Evolutionary conservation across 92 coral and sea anemone species (phyloP).

Genomic region (Plumapathes pennacea): DNA sequence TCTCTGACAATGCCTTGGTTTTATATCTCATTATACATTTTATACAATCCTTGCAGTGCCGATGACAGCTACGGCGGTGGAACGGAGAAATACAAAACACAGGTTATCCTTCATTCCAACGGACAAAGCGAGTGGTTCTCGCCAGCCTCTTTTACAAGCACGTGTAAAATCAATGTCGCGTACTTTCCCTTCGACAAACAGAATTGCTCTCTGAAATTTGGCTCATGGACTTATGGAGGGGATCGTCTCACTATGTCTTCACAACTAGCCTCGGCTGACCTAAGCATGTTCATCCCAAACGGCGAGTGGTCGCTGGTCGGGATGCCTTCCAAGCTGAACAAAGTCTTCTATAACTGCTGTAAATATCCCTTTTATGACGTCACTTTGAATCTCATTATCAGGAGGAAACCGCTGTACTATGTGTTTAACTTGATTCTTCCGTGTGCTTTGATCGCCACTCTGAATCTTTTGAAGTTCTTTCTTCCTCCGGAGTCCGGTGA

Average conservation of each 20-base stretch:
- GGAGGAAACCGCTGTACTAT: constrained; percentile 81
- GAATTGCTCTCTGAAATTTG: constrained; percentile 81
- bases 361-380: constrained; percentile 63
- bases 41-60: constrained; percentile 46
- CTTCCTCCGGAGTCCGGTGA: constrained; percentile 96
- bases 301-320: constrained; percentile 77
- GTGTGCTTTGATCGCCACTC: constrained; percentile 80
- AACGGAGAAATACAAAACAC: constrained; percentile 77
- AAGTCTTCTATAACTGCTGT: constrained; percentile 71
- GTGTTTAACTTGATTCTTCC: constrained; percentile 90
- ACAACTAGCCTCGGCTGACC: constrained; percentile 60
- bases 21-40: too few relatives aligned
- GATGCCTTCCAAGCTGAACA: constrained; percentile 70
- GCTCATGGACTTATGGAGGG: constrained; percentile 92
- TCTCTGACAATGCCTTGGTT: too few relatives aligned
- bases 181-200: constrained; percentile 95
- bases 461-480: constrained; percentile 76
- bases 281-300: constrained; percentile 55
- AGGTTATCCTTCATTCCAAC: constrained; percentile 55
- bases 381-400: constrained; percentile 65
- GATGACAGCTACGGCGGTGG: constrained; percentile 92
- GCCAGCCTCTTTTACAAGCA: constrained; percentile 86
- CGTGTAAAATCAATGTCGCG: constrained; percentile 82
- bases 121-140: constrained; percentile 79
- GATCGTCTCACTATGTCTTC: constrained; percentile 76